Evolutionary conservation across 2,113 vertebrate species (phyloP), one percentile per base, ranked within the genome.

Genomic region (Melanotaenia duboulayi): DNA sequence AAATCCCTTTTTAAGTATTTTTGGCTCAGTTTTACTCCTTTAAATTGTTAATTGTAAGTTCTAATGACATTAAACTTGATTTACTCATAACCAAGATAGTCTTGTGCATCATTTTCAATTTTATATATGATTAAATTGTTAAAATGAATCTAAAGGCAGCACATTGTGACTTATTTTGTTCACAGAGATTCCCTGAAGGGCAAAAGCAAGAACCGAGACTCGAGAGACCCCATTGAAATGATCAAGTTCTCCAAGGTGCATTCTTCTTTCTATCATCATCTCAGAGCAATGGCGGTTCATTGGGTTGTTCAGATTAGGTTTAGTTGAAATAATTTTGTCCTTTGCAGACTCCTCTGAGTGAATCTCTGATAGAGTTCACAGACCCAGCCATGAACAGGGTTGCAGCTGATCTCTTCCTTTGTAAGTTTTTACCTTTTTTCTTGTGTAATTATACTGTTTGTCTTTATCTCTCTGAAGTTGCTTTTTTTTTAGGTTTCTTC

Each of bases 221-320:
- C 90, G 20, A 92, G 89, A 19, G 89, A 93, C 0, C 89, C 94
- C 20, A 84, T 76, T 59, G 95, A 97, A 62, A 93, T 96, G 92
- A 93, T 99, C 86, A 96, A 86, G 51, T 99, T 97, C 92, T 95
- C 95, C 73, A 99, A 99, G 97, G 96, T 97, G 73, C 4, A 28
- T 46, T 52, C 10, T 3, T 11, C 10, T 35, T 42, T 8, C 1
- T 24, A 0, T 67, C 25, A 32, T 56, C 14, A 37, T 67, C 4
- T 35, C n/a, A 11, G 25, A 44, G 3, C 7, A 32, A 6, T 11
- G 17, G n/a, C 0, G 1, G 1, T 32, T 2, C 11, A 20, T 13
- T n/a, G 8, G 19, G 2, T 50, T 20, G 10, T 58, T 35, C 11
- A 0, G 8, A 22, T 49, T 4, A 35, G 10, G 2, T 19, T 48